Conservation (phyloP, 2,797 vertebrate genomes). For the Parauchenoglanis ngamensis region DNA sequence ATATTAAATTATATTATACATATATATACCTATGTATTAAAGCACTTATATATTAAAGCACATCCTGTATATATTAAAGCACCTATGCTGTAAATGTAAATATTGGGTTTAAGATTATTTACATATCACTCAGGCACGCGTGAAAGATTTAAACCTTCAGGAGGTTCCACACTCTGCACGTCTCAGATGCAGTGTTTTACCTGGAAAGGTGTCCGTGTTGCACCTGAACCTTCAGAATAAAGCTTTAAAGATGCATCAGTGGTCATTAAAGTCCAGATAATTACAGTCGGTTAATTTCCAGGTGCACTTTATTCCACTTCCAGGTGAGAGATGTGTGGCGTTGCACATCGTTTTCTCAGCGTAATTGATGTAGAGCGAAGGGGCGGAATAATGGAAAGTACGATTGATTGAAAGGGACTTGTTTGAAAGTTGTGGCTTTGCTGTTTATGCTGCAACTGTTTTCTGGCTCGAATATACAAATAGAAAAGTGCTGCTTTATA, state of each 20-base stretch:
- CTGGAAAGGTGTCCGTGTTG: background rate
- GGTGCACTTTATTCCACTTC: too few species aligned
- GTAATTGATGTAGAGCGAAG: background rate
- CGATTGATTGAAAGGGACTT: background rate
- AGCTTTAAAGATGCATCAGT: background rate
- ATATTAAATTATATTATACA: too few species aligned
- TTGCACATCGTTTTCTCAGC: background rate
- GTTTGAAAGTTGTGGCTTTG: slow-evolving; percentile 16
- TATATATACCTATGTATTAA: too few species aligned
- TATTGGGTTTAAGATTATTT: background rate
- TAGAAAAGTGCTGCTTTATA: background rate
- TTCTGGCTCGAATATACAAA: background rate
- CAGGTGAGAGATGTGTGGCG: background rate
- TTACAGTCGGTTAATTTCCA: too few species aligned
- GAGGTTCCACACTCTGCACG: background rate
- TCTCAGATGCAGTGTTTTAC: background rate
- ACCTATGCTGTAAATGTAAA: too few species aligned
- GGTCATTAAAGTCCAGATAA: too few species aligned
- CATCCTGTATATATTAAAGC: too few species aligned
- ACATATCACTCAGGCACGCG: background rate
- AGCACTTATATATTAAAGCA: too few species aligned
- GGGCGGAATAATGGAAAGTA: background rate
- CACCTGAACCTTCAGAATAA: background rate
- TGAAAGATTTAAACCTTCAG: background rate
- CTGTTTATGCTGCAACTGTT: background rate